Evolutionary conservation across 2,113 vertebrate genomes (phyloP).

Genomic region (Hirundichthys speculiger): DNA sequence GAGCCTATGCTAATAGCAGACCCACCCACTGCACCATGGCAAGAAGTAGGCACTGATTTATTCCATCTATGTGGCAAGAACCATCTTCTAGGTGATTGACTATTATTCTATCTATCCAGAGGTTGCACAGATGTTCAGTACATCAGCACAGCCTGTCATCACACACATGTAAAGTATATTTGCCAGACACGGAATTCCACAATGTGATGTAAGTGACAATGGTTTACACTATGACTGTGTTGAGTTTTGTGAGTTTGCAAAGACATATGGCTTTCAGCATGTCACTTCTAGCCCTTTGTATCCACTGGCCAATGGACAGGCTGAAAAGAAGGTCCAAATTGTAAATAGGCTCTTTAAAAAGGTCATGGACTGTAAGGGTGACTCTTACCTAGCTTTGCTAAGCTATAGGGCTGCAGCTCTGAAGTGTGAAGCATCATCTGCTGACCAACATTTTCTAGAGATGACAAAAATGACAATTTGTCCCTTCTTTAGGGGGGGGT

Average conservation of each 20-base stretch:
- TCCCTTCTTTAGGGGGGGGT: too few species aligned
- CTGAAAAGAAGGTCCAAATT: conserved; percentile 12
- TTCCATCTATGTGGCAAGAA: not conserved
- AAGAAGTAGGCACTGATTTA: not conserved
- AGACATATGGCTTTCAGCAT: not conserved
- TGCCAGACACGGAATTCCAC: not conserved
- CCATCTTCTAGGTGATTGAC: not conserved
- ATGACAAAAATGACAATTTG: too few species aligned
- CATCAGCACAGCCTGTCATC: not conserved
- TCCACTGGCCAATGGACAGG: conserved; percentile 9
- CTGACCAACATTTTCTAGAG: too few species aligned
- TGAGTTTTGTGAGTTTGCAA: not conserved
- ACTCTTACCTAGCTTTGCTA: too few species aligned
- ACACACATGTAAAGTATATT: not conserved
- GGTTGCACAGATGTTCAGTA: not conserved
- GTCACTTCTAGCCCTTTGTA: not conserved
- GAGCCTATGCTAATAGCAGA: not conserved
- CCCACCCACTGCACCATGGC: too few species aligned
- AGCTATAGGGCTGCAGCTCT: too few species aligned
- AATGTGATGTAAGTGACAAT: not conserved
- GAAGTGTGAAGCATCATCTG: too few species aligned
- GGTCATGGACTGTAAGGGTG: too few species aligned
- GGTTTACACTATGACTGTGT: not conserved
- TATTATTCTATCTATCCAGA: conserved; percentile 1
- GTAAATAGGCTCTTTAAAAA: too few species aligned